Evolutionary conservation across 2,888 invertebrate genomes (phyloP).

Genomic region (Acanthosepion lycidas): DNA sequence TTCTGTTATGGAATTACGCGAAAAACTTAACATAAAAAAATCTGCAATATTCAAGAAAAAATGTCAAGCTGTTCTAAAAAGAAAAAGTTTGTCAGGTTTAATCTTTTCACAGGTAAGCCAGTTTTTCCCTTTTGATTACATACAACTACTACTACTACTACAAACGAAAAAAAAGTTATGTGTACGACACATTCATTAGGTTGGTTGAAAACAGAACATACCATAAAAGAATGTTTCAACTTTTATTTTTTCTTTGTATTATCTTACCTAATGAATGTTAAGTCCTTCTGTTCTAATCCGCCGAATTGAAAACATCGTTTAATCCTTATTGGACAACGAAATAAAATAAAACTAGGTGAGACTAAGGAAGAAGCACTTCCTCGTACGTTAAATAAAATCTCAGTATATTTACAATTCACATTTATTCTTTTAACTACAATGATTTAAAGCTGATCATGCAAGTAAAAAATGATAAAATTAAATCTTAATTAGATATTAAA

Average conservation of each 20-base stretch:
- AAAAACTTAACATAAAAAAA: too few species aligned
- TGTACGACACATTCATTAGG: background rate
- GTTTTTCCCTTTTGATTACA: background rate
- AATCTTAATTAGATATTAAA: background rate
- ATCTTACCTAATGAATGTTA: too few species aligned
- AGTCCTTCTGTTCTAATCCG: background rate
- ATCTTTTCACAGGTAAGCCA: constrained; percentile 7
- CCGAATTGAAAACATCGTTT: background rate
- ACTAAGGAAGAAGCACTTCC: background rate
- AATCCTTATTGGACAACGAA: background rate
- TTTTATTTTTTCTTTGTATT: background rate
- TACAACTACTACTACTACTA: too few species aligned
- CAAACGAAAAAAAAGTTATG: too few species aligned
- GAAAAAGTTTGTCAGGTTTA: background rate
- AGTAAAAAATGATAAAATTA: background rate
- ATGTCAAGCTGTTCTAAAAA: background rate
- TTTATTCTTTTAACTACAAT: too few species aligned
- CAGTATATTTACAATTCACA: too few species aligned
- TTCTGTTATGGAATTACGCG: too few species aligned
- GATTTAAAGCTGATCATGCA: too few species aligned
- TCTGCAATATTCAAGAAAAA: too few species aligned
- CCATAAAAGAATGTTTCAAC: background rate
- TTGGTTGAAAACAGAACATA: background rate
- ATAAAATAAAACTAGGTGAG: background rate
- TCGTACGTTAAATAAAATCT: background rate